Evolutionary conservation across 2,888 invertebrate genomes (phyloP), one percentile per base, ranked within the genome.

Genomic region (Sericinus montela): DNA sequence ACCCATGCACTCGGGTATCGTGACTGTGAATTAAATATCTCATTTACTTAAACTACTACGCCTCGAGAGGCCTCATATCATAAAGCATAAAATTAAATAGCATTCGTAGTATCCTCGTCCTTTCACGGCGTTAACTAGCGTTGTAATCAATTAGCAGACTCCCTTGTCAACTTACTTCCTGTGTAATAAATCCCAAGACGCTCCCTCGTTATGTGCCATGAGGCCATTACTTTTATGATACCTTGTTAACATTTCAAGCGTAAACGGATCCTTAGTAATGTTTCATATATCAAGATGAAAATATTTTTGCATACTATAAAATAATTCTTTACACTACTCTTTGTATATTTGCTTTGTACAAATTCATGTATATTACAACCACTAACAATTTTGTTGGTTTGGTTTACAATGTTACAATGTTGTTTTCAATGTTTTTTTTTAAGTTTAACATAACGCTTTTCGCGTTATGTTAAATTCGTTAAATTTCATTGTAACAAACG

Each of bases 151-250:
- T 59, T 57, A 52, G 42, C 55, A 53, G 55, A 55, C 57, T 60
- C 65, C 63, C 62, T 64, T 65, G 63, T 67, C 65, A 64, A 60
- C 59, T 56, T 52, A 52, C 60, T 72, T 70, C 65, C 69, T 61
- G 56, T 63, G 60, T 56, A 63, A 72, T 75, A 72, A 72, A 75
- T 73, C 64, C 60, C 29, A 57, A 59, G 66, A 66, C 64, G 66
- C 62, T 53, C 19, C 48, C 43, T 43, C 48, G 42, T 32, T 41
- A 29, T 38, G 23, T 44, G 30, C 30, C 25, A 32, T 34, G 28
- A 25, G 28, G 16, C 16, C 11, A 48, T 43, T 48, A 48, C 42
- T 42, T 43, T 43, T 43, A 48, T 38, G 25, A 48, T 48, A 42
- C 34, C 48, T 34, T 38, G 48, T 38, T 43, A 43, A 42, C 23